Base-by-base conservation (phyloP, 1,140 invertebrate genomes). In the Theocolax elegans region DNA sequence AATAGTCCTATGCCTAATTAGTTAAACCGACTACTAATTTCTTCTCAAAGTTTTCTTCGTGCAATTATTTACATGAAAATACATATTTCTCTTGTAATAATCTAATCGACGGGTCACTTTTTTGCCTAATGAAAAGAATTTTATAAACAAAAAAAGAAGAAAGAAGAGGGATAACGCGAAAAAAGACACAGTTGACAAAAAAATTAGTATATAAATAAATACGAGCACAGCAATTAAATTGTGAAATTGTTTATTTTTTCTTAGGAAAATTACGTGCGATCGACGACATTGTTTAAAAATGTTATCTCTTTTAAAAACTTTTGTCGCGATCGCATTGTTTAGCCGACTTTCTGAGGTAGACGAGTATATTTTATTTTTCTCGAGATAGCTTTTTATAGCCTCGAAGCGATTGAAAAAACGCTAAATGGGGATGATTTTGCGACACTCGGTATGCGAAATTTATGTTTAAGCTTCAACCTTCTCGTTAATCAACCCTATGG, bases 291-390 rank as follows among this genome's bases (percentile, higher is more conserved):
- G 12, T 31, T 31, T 51, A 21, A 17, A 12, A 12, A 15, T 10
- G 13, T 25, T 56, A 19, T 12, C 9, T 29, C 10, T 29, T 35
- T 35, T 35, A 6, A 6, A 35, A 35, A 35, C 31, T 44, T 44
- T 7, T 44, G n/a, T 13, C 17, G 15, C 10, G 73, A 79, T 83
- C 83, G 79, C 80, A 79, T 67, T 44, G 78, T 82, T 83, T 79
- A 84, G 74, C 67, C 71, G 56, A 70, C 48, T 64, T 81, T 82
- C 79, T 85, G 84, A 86, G 84, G 84, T 86, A 86, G 84, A 86
- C 79, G 78, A 82, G 84, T 86, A 83, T 86, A 86, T 85, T 21
- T 21, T 51, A n/a, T 82, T 51, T 51, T 63, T 84, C 80, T 85
- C 82, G 79, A 80, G 79, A 83, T 83, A 84, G 83, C 83, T 72